These are phyloP conservation scores for Matsumurasca onukii DNA, from an alignment of 1,140 invertebrate species.

Conservation along the genomic window DNA sequence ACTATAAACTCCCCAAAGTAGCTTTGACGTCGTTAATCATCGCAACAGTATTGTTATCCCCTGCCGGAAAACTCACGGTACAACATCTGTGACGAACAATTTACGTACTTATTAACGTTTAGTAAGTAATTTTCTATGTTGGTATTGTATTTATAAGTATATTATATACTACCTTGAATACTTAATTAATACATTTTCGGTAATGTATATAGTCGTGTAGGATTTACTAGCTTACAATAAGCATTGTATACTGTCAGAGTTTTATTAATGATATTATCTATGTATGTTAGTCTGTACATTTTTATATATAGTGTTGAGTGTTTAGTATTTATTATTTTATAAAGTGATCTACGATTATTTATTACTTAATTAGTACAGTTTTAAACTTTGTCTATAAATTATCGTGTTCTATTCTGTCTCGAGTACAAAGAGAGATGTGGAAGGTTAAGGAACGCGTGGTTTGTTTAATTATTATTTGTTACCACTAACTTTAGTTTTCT, in stretches of 20 bases:
- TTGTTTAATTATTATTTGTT: slow-evolving; percentile 16
- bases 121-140: slow-evolving; percentile 22
- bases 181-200: neutral
- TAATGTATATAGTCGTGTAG: slow-evolving; percentile 20
- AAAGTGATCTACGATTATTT: slow-evolving; percentile 26
- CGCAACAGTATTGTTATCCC: slow-evolving; percentile 5
- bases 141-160: slow-evolving; percentile 16
- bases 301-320: slow-evolving; percentile 23
- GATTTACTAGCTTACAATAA: slow-evolving; percentile 5
- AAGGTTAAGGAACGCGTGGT: slow-evolving; percentile 4
- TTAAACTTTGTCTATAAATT: slow-evolving; percentile 13
- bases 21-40: no score
- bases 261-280: slow-evolving; percentile 22
- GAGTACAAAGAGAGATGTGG: neutral
- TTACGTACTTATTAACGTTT: slow-evolving; percentile 26
- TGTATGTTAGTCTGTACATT: slow-evolving; percentile 22
- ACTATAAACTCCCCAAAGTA: no score
- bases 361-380: slow-evolving; percentile 20
- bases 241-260: slow-evolving; percentile 8
- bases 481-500: slow-evolving; percentile 24
- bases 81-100: slow-evolving; percentile 6
- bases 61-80: neutral
- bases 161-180: slow-evolving; percentile 17
- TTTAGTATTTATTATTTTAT: slow-evolving; percentile 30
- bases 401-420: slow-evolving; percentile 9